Conservation (phyloP, 2,888 invertebrate genomes). For the Hypomecis atomaria region DNA sequence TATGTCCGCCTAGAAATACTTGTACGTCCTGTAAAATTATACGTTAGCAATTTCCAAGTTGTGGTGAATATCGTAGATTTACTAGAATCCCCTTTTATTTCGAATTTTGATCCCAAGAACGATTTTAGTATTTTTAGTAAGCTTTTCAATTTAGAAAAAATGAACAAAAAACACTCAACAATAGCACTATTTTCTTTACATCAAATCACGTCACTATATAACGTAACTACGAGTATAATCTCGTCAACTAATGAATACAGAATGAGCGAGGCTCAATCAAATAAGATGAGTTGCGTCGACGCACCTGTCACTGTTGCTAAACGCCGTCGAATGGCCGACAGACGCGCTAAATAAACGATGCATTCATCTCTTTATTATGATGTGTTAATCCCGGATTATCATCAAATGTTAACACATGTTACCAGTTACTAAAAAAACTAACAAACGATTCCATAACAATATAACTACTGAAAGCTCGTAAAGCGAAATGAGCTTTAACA, state of each 20-base stretch:
- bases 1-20: too few relatives aligned
- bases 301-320: slow-evolving; percentile 76
- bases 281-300: slow-evolving; percentile 70
- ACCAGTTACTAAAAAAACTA: slow-evolving; percentile 80
- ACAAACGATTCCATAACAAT: slow-evolving; percentile 47
- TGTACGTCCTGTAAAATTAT: too few relatives aligned
- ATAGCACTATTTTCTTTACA: too few relatives aligned
- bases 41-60: too few relatives aligned
- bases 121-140: too few relatives aligned
- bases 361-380: slow-evolving; percentile 84
- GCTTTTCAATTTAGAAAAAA: too few relatives aligned
- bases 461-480: slow-evolving; percentile 27
- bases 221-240: slow-evolving; percentile 19
- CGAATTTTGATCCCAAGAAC: too few relatives aligned
- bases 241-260: slow-evolving; percentile 23
- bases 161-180: too few relatives aligned
- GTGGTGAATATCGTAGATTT: too few relatives aligned
- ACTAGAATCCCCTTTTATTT: too few relatives aligned
- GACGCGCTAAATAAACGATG: slow-evolving; percentile 80
- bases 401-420: slow-evolving; percentile 85
- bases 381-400: slow-evolving; percentile 84
- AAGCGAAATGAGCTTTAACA: slow-evolving; percentile 55
- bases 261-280: slow-evolving; percentile 54
- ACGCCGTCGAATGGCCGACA: slow-evolving; percentile 76
- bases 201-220: slow-evolving; percentile 29